phyloP scores from a whole-genome alignment of 2,888 invertebrate genomes.

The Limnephilus marmoratus region DNA sequence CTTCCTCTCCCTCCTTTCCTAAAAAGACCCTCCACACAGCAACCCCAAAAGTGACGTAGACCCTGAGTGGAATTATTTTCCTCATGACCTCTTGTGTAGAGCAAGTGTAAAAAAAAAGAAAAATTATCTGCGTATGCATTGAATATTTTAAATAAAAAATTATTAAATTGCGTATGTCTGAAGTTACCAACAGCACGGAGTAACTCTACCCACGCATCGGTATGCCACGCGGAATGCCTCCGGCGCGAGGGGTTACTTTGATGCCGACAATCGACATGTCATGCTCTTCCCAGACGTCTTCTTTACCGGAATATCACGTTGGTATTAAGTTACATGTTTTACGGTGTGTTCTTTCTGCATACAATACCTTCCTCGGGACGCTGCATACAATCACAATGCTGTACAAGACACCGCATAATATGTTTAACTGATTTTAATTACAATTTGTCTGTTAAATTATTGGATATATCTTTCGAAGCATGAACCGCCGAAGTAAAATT shows the following conservation, averaged over 20 bases:
- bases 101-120: too few species aligned
- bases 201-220: background rate
- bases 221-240: slow-evolving; percentile 33
- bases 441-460: background rate
- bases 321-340: background rate
- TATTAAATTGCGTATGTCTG: slow-evolving; percentile 4
- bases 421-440: background rate
- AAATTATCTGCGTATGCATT: background rate
- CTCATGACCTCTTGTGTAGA: too few species aligned
- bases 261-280: slow-evolving; percentile 17
- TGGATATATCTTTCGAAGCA: background rate
- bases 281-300: background rate
- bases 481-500: background rate
- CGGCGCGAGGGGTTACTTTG: slow-evolving; percentile 15
- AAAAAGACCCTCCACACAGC: too few species aligned
- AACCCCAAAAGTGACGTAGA: too few species aligned
- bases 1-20: too few species aligned
- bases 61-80: too few species aligned
- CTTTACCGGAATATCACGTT: background rate
- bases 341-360: background rate
- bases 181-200: background rate
- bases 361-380: background rate
- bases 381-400: background rate
- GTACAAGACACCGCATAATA: background rate
- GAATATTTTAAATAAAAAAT: background rate